These are phyloP conservation scores for Lophura nycthemera DNA, from an alignment of 2,113 vertebrate species.

Conservation along the genomic window DNA sequence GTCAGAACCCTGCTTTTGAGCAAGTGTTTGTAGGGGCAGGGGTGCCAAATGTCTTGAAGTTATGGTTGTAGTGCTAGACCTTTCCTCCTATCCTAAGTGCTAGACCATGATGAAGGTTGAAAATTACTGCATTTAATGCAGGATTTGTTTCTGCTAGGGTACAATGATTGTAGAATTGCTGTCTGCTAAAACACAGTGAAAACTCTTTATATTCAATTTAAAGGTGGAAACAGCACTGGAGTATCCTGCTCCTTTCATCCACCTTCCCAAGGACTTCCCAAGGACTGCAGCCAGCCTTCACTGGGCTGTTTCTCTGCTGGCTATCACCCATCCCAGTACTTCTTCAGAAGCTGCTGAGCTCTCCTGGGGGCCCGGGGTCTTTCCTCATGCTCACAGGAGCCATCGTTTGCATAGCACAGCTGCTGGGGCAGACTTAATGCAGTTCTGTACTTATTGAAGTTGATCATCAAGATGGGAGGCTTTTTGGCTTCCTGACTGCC, in stretches of 20 bases:
- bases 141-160: not conserved
- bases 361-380: not conserved
- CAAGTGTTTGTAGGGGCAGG: not conserved
- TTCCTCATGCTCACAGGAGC: fast-evolving
- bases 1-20: not conserved
- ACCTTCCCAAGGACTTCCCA: not conserved
- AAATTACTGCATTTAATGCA: not conserved
- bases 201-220: not conserved
- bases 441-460: not conserved
- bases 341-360: not conserved
- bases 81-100: not conserved
- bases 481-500: not conserved
- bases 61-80: not conserved
- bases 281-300: fast-evolving
- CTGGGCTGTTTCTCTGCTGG: not conserved
- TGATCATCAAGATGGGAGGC: not conserved
- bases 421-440: not conserved
- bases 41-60: not conserved
- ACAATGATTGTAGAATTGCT: not conserved
- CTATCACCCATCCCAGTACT: not conserved
- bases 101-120: not conserved
- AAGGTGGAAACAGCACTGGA: not conserved
- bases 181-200: not conserved
- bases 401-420: not conserved
- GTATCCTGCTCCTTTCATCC: not conserved